Evolutionary conservation across 2,888 invertebrate species (phyloP).

Genomic region (Cryptus armator): DNA sequence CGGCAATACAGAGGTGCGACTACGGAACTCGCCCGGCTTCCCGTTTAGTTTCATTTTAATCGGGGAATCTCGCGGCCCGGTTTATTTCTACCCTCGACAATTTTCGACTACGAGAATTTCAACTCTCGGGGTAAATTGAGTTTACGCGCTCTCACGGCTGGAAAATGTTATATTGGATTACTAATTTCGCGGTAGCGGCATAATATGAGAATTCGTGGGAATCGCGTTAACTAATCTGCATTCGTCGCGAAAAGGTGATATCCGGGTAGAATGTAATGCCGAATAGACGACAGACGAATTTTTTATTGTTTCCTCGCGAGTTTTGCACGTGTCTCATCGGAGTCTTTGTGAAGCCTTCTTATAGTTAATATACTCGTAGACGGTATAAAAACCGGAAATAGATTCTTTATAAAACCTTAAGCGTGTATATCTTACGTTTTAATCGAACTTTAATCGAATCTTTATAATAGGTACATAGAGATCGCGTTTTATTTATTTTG

Average conservation of each 20-base stretch:
- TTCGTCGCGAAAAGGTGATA: background rate
- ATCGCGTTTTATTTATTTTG: no score
- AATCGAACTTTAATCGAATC: no score
- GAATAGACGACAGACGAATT: background rate
- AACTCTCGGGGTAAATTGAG: constrained; percentile 27
- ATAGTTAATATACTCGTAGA: background rate
- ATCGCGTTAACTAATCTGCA: background rate
- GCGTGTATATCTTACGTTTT: no score
- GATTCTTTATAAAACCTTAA: no score
- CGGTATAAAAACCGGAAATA: background rate
- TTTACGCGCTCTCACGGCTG: constrained; percentile 36
- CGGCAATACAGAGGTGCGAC: constrained; percentile 4
- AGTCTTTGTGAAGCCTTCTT: background rate
- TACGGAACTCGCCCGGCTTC: constrained; percentile 9
- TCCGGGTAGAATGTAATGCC: constrained; percentile 5
- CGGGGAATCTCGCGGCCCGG: background rate
- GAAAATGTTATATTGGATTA: constrained; percentile 16
- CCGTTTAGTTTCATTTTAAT: constrained; percentile 34
- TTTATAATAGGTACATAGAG: no score
- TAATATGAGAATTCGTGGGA: background rate
- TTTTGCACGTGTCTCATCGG: background rate
- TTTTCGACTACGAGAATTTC: constrained; percentile 25
- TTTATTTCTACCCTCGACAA: constrained; percentile 8
- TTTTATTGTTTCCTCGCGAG: background rate
- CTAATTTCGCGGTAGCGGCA: constrained; percentile 13